Base-by-base conservation (phyloP, 2,888 invertebrate genomes). In the Standfussiana lucernea region DNA sequence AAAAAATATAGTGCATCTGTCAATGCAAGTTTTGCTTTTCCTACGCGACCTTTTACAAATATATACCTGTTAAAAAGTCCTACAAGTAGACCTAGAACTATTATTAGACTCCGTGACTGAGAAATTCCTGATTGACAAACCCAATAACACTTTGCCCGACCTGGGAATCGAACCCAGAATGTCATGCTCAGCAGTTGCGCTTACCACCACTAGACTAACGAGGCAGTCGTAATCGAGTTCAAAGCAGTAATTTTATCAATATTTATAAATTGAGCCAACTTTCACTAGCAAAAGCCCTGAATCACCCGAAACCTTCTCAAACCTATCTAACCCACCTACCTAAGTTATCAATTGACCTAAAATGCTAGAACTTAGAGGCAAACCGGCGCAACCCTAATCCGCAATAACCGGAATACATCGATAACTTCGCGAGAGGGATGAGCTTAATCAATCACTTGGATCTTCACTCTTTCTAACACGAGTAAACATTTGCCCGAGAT, bases 371-470 rank as follows among this genome's bases (percentile, higher is more conserved):
- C 71, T 79, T 61, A 28, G 35, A 28, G 11, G 45, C 18, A 56
- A 71, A 5, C 59, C 69, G 42, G 50, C 1, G 45, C 56, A 75
- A 67, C 53, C 74, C 35, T 72, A 71, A 84, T 82, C 72, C 73
- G 35, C 62, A 77, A 80, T 76, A 79, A 72, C 83, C 67, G 67
- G 77, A 73, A 88, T 74, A 76, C 71, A 81, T 79, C 75, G 81
- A 83, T 80, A 85, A 72, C 79, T 71, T 71, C 32, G 35, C 64
- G 68, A 81, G 82, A 78, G 62, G 79, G 77, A 85, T 79, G 74
- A 75, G 47, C 28, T 64, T 40, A 79, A 88, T 88, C 86, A 87
- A 88, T 87, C 88, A 88, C 76, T 66, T 24, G 40, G 59, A 72
- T 76, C 70, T 53, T 53, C 74, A 35, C 72, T 28, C 66, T 64